These are phyloP conservation scores for Nephotettix cincticeps DNA, from an alignment of 1,140 invertebrate genomes.

Conservation along the genomic window DNA sequence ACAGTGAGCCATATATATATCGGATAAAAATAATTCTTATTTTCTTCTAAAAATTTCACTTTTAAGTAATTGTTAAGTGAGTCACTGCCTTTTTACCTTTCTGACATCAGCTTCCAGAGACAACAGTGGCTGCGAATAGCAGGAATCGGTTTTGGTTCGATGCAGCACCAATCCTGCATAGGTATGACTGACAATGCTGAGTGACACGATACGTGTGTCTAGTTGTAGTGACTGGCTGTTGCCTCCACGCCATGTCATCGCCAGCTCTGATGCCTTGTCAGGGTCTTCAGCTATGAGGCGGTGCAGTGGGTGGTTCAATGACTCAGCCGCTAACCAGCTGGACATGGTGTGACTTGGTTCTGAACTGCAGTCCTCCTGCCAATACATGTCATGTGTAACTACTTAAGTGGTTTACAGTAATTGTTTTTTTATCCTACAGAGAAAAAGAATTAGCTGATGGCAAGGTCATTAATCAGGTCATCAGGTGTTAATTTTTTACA, in stretches of 20 bases:
- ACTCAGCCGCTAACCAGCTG: constrained; percentile 45
- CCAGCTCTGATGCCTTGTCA: background rate
- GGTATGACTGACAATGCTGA: background rate
- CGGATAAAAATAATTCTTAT: too few species aligned
- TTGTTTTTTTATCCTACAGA: too few species aligned
- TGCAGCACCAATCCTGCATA: background rate
- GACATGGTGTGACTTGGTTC: constrained; percentile 38
- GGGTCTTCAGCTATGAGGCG: background rate
- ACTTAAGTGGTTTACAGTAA: too few species aligned
- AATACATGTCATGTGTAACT: too few species aligned
- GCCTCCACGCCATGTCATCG: background rate
- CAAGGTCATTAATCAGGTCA: too few species aligned
- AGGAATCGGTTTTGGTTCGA: background rate
- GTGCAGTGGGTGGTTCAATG: constrained; percentile 5
- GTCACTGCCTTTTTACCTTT: too few species aligned
- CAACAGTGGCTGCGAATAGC: background rate
- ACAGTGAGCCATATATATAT: too few species aligned
- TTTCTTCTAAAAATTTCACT: too few species aligned
- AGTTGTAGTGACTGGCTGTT: background rate
- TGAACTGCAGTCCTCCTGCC: background rate
- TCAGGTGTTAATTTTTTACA: too few species aligned
- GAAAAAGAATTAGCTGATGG: too few species aligned
- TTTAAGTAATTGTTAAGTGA: too few species aligned
- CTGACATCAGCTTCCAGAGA: too few species aligned
- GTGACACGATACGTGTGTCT: constrained; percentile 9